phyloP scores from a whole-genome alignment of 2,888 invertebrate species.

The Alloscopus bannaensis region DNA sequence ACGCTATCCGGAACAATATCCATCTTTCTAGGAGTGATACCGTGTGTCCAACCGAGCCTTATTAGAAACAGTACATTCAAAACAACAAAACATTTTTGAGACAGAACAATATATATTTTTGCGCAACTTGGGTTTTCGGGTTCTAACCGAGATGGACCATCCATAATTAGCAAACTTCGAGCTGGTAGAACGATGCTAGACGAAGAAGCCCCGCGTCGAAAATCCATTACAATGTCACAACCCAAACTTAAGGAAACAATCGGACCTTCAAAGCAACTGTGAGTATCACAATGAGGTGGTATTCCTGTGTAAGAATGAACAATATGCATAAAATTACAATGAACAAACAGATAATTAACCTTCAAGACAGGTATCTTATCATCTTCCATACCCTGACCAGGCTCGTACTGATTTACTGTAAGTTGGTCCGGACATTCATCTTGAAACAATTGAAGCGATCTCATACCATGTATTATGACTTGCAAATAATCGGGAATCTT shows the following conservation, averaged over 20 bases:
- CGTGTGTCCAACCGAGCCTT: constrained; percentile 93
- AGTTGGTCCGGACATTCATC: constrained; percentile 86
- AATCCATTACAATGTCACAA: constrained; percentile 92
- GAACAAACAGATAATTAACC: background rate
- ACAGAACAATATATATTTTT: too few species aligned
- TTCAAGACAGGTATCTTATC: background rate
- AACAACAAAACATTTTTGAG: too few species aligned
- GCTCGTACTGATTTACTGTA: constrained; percentile 88
- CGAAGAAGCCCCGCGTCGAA: constrained; percentile 81
- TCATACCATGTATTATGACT: constrained; percentile 81
- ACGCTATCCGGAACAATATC: constrained; percentile 68
- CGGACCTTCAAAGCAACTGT: constrained; percentile 93
- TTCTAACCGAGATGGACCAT: constrained; percentile 83
- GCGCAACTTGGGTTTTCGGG: too few species aligned
- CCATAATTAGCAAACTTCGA: constrained; percentile 87
- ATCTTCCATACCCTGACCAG: constrained; percentile 84
- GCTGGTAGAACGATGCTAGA: constrained; percentile 81
- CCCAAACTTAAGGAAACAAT: constrained; percentile 91
- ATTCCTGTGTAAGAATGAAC: constrained; percentile 82
- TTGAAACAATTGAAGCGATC: constrained; percentile 75
- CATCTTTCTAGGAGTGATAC: constrained; percentile 75
- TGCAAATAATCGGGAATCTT: constrained; percentile 84
- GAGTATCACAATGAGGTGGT: constrained; percentile 96
- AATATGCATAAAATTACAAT: constrained; percentile 43
- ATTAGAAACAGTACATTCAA: too few species aligned